Base-by-base conservation (phyloP, 2,888 invertebrate genomes). In the Drosophila vallismaia region DNA sequence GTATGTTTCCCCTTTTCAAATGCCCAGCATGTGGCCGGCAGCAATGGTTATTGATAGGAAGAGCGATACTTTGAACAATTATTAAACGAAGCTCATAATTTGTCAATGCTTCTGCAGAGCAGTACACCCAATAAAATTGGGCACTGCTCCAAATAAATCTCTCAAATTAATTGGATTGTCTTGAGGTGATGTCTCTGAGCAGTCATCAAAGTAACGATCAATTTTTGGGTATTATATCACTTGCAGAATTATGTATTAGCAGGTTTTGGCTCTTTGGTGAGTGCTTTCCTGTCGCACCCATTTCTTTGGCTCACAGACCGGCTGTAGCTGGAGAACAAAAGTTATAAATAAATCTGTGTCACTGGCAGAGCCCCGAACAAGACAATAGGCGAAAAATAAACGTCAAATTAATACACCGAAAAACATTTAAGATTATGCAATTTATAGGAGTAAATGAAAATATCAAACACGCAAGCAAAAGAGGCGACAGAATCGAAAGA, bases 281-380 rank as follows among this genome's bases (percentile, higher is more conserved):
- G 14, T 48, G 33, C 42, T 59, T 59, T 60, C 44, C 8, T 60
- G 53, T 52, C 85, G 48, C 73, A 67, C 69, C 77, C 77, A 83
- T 86, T 79, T 86, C 58, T 51, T 60, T 48, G 48, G 60, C 51
- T 44, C 49, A 14, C 7, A 63, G 77, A 76, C 74, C 74, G 75
- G 85, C 74, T 83, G 45, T 24, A 73, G 85, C 74, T 83, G 45
- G 24, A 46, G 52, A 71, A 58, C 53, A 73, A 59, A 64, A 67
- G 67, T 70, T 82, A 82, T 81, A 78, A 86, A 82, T 82, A 82
- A 81, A 81, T 86, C 79, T 78, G 82, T 85, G 82, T 82, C 87
- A 81, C 68, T 48, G 42, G 52, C 44, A 40, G 45, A 38, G 29
- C 48, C 42, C 45, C 50, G 31, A 24, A 50, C 50, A 44, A 53